Evolutionary conservation across 2,797 vertebrate species (phyloP).

Genomic region (Anniella stebbinsi): DNA sequence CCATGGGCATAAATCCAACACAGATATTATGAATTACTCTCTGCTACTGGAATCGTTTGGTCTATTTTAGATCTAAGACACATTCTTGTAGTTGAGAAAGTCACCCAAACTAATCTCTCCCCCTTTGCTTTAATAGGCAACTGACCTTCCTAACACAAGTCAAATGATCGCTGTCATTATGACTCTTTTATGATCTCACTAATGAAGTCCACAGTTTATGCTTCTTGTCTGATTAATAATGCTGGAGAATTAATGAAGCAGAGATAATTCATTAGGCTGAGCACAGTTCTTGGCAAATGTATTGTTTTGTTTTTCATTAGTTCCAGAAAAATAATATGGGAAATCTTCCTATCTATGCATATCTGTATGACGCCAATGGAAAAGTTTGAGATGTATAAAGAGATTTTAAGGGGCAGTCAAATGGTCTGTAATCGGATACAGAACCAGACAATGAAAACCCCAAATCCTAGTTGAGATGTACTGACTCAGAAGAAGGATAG

Average conservation of each 20-base stretch:
- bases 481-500: neutral
- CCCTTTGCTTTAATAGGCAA: neutral
- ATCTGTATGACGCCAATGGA: conserved; percentile 3
- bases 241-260: conserved; percentile 70
- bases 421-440: neutral
- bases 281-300: conserved; percentile 43
- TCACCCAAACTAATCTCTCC: conserved; percentile 1
- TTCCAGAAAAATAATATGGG: conserved; percentile 20
- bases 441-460: neutral
- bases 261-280: conserved; percentile 67
- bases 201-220: conserved; percentile 71
- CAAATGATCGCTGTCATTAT: conserved; percentile 60
- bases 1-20: conserved; percentile 1
- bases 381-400: neutral
- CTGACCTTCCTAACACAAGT: conserved; percentile 44
- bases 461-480: neutral
- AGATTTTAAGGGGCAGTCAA: neutral
- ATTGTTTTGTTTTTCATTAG: conserved; percentile 51
- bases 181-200: conserved; percentile 68
- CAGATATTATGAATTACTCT: conserved; percentile 33
- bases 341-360: conserved; percentile 13
- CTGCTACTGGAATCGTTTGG: neutral
- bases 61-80: conserved; percentile 24
- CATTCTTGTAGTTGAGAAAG: conserved; percentile 50
- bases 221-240: conserved; percentile 71